phyloP scores from a whole-genome alignment of 2,888 invertebrate species.

The Apotomis turbidana region DNA sequence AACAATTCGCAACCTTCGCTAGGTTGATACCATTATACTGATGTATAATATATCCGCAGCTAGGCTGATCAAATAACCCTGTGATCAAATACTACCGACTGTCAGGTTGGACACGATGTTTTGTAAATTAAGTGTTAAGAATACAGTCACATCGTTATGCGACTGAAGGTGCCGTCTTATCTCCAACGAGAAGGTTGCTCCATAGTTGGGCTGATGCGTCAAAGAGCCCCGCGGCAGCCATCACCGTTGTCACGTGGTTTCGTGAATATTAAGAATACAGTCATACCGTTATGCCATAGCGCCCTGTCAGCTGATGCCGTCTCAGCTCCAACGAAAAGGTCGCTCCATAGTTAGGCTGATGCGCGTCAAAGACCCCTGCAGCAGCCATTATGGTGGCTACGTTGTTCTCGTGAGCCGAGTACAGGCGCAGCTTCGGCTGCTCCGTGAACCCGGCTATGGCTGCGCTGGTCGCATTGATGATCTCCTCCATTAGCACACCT shows the following conservation, averaged over 20 bases:
- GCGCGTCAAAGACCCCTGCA: constrained; percentile 80
- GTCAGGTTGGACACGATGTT: neutral
- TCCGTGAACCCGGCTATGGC: constrained; percentile 69
- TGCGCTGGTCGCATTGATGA: constrained; percentile 73
- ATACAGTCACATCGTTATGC: neutral
- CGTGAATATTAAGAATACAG: neutral
- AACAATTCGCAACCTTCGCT: too few relatives aligned
- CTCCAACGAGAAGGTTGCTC: too few relatives aligned
- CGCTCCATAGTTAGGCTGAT: constrained; percentile 84
- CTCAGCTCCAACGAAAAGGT: constrained; percentile 83
- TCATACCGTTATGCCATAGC: constrained; percentile 76
- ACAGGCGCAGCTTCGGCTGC: constrained; percentile 75
- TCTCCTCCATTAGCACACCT: constrained; percentile 80
- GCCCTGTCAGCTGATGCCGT: constrained; percentile 51
- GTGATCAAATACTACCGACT: too few relatives aligned
- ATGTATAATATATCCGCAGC: too few relatives aligned
- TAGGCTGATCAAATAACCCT: too few relatives aligned
- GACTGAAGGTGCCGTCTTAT: too few relatives aligned
- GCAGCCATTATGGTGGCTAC: constrained; percentile 84
- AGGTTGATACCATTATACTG: too few relatives aligned
- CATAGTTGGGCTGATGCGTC: too few relatives aligned
- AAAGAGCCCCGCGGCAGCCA: neutral
- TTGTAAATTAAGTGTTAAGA: neutral
- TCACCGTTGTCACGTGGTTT: neutral
- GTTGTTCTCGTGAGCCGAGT: constrained; percentile 86